Conservation (phyloP, 53 echinoderm and acorn worm species). For the Glandiceps talaboti region DNA sequence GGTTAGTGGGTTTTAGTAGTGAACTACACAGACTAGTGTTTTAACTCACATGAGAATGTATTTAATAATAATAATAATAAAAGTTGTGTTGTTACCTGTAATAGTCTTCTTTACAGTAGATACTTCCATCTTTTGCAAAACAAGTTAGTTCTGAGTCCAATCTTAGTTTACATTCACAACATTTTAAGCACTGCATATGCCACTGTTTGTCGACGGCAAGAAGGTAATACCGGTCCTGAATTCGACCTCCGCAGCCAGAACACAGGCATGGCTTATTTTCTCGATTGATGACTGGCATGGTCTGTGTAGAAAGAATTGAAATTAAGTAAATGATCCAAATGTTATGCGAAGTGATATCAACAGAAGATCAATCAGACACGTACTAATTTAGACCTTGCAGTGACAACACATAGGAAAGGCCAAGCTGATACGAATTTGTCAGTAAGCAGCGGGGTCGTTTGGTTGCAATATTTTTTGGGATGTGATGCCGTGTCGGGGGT, state of each 20-base stretch:
- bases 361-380: no score
- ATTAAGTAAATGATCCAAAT: neutral
- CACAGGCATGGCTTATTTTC: slow-evolving; percentile 24
- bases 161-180: slow-evolving; percentile 63
- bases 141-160: slow-evolving; percentile 84
- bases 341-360: no score
- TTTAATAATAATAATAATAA: no score
- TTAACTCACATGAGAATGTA: no score
- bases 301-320: neutral
- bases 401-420: neutral
- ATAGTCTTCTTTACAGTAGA: slow-evolving; percentile 92
- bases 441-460: no score
- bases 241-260: slow-evolving; percentile 76
- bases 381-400: no score
- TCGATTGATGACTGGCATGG: slow-evolving; percentile 4
- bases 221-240: slow-evolving; percentile 71
- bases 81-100: no score
- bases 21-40: no score
- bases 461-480: no score
- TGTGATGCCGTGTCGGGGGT: no score
- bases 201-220: slow-evolving; percentile 83
- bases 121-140: slow-evolving; percentile 83
- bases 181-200: slow-evolving; percentile 63
- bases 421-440: no score
- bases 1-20: no score